Evolutionary conservation across 2,797 vertebrate species (phyloP).

Genomic region (Pelobates cultripes): DNA sequence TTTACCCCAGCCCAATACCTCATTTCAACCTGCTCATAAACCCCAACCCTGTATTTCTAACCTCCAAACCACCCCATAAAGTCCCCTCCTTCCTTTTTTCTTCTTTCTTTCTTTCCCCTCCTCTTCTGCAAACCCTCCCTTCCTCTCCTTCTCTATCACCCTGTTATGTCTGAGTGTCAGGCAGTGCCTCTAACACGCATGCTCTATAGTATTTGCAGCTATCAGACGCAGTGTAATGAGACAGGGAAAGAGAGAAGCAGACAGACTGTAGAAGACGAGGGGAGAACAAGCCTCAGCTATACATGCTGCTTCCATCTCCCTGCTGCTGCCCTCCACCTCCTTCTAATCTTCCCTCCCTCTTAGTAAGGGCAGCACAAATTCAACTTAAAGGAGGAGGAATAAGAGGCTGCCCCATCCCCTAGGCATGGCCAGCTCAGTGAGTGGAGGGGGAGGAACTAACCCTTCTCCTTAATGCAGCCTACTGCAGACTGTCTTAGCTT

Average conservation of each 20-base stretch:
- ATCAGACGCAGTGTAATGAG: constrained; percentile 72
- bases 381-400: constrained; percentile 68
- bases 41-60: not conserved
- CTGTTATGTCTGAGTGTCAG: constrained; percentile 21
- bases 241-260: constrained; percentile 40
- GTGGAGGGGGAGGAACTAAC: constrained; percentile 66
- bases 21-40: not conserved
- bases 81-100: not conserved
- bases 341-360: constrained; percentile 21
- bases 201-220: constrained; percentile 54
- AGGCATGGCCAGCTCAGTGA: constrained; percentile 94
- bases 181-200: constrained; percentile 57
- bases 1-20: not conserved
- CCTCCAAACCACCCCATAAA: not conserved
- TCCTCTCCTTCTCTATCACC: constrained; percentile 59
- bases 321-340: constrained; percentile 33
- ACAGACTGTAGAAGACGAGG: constrained; percentile 41
- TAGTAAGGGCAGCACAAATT: constrained; percentile 67
- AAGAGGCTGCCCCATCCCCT: constrained; percentile 74
- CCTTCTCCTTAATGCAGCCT: constrained; percentile 40
- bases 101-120: constrained; percentile 22
- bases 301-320: constrained; percentile 73
- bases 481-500: constrained; percentile 43
- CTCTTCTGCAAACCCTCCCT: constrained; percentile 40
- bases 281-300: constrained; percentile 71